Evolutionary conservation across 2,888 invertebrate genomes (phyloP), one percentile per base, ranked within the genome.

Genomic region (Eupsilia transversa): DNA sequence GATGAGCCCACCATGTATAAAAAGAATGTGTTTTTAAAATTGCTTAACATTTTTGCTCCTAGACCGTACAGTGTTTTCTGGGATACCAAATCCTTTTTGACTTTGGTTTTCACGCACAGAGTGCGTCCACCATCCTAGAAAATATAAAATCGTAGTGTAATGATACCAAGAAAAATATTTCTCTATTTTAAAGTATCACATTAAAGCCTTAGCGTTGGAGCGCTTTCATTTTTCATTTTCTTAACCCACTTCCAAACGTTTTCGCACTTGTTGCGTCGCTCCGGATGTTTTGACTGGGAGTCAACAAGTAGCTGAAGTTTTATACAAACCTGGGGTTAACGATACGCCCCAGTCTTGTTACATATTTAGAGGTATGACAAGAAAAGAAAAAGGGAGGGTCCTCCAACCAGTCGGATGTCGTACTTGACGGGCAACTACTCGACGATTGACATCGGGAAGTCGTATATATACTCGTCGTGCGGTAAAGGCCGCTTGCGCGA

Each of bases 181-280:
- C 4, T 56, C 3, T 10, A 35, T 38, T 59, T 59, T 49, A 10
- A 59, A 33, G 27, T n/a, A 46, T 23, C 38, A 65, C 4, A 7
- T 63, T 49, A 14, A 23, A 41, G n/a, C 23, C 33, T 33, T 33
- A 7, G 35, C 30, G n/a, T 41, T 14, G 10, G 7, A 23, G 57
- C 30, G 52, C 60, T 56, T 30, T 52, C 14, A 5, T 38, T 71
- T 30, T 4, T 57, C 23, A 63, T 74, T 46, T 72, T 72, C n/a
- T 46, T 69, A 73, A 59, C 20, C 17, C 56, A 35, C 43, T 57
- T 20, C 41, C 20, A 54, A 38, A 30, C 23, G 17, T 38, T 23
- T 57, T 38, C 7, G 5, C 33, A 76, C 68, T 56, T 77, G 77
- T 76, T 77, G 77, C 60, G 38, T 27, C 27, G 23, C n/a, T 7